Conservation (phyloP, 2,888 invertebrate genomes). For the Dryobota labecula region DNA sequence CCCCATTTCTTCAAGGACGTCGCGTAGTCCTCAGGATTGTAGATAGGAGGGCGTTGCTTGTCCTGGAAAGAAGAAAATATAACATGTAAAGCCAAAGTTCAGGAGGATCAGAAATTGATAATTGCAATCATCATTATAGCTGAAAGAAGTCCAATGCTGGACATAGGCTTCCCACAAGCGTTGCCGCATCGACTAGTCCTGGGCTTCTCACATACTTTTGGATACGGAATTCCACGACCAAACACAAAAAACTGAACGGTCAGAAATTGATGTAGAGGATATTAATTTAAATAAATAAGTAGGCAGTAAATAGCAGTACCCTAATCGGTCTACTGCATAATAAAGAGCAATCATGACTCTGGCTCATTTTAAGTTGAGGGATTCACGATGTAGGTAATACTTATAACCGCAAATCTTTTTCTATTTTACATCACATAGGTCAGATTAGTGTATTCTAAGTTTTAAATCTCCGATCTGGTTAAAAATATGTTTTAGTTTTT, state of each 20-base stretch:
- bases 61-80: conserved; percentile 88
- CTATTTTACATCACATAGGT: not conserved
- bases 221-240: not conserved
- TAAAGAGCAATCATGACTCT: not conserved
- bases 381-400: not conserved
- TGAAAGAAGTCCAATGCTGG: not conserved
- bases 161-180: not conserved
- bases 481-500: not conserved
- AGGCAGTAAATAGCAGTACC: not conserved
- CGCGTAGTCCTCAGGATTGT: conserved; percentile 97
- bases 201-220: not conserved
- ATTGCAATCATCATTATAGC: not conserved
- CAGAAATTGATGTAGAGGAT: not conserved
- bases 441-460: not conserved
- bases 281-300: not conserved
- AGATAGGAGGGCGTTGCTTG: conserved; percentile 96
- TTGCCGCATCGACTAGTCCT: not conserved
- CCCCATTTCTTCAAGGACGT: conserved; percentile 95
- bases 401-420: not conserved
- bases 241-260: not conserved
- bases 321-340: not conserved
- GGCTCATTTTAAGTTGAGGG: no score
- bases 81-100: no score
- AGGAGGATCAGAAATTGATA: not conserved
- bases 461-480: not conserved